Base-by-base conservation (phyloP, 1,140 invertebrate genomes). In the Zaprionus kolodkinae region DNA sequence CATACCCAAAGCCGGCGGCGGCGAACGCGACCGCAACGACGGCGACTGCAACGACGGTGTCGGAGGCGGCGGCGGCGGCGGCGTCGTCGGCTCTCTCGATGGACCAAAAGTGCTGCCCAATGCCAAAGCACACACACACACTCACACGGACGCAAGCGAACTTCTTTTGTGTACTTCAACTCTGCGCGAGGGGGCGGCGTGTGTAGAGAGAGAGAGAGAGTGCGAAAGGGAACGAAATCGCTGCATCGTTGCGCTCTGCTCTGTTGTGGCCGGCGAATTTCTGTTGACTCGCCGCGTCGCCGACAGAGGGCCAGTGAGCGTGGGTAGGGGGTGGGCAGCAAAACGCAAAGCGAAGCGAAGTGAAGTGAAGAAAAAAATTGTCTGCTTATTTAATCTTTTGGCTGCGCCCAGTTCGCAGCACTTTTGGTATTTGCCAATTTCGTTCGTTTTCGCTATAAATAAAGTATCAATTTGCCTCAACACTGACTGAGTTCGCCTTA, bases 361-460 rank as follows among this genome's bases (percentile, higher is more conserved):
- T 21, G 30, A 59, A 57, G 17, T 54, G 13, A 33, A 54, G 25
- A 21, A 36, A 72, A 40, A 60, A 45, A 40, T 38, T 72, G 57
- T 66, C 61, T 61, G 60, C 73, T 76, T 76, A 65, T 76, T 76
- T 76, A 64, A 72, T 71, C 73, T 72, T 61, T 72, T 45, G 67
- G 61, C 72, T 71, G 72, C 72, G 45, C 73, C 73, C 73, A 66
- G 66, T 70, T 70, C 15, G 45, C 6, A 13, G 52, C 43, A 71
- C 25, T 55, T 60, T 68, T 60, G 62, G 66, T 74, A 72, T 78
- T 64, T 76, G 72, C 52, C 72, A 79, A 80, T 84, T 83, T 76
- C 40, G 54, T 67, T 54, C 38, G 55, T 52, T 80, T 74, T 75
- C 38, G 67, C 78, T 78, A 81, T 81, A 85, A 86, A 85, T 85